These are phyloP conservation scores for Sylvietta virens DNA, from an alignment of 2,113 vertebrate genomes.

Conservation along the genomic window DNA sequence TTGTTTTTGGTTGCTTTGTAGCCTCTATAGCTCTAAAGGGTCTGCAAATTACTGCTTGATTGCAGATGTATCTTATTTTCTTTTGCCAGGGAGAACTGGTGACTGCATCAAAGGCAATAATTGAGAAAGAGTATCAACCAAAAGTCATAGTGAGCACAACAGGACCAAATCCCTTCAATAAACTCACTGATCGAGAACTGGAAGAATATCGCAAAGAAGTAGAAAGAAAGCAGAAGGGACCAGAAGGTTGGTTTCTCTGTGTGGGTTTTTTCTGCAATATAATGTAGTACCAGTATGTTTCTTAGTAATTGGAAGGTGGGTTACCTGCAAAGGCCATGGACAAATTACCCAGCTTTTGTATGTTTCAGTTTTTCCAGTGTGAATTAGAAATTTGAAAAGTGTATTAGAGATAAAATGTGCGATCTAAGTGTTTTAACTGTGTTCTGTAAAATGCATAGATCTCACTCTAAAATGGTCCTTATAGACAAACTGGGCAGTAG, in stretches of 20 bases:
- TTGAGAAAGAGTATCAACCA: constrained; percentile 97
- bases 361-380: neutral
- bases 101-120: constrained; percentile 97
- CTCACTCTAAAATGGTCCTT: neutral
- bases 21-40: neutral
- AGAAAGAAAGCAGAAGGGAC: constrained; percentile 91
- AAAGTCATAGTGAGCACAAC: constrained; percentile 90
- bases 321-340: neutral
- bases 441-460: neutral
- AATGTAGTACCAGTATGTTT: neutral
- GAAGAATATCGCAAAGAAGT: constrained; percentile 93
- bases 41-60: neutral
- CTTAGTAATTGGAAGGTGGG: neutral
- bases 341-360: neutral
- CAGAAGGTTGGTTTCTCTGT: constrained; percentile 76
- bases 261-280: neutral
- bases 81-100: constrained; percentile 88
- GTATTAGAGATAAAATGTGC: neutral
- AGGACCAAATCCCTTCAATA: constrained; percentile 95
- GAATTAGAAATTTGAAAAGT: neutral
- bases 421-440: neutral
- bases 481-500: neutral
- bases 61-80: constrained; percentile 4
- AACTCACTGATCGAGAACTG: constrained; percentile 90
- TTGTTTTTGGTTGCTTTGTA: neutral